These are phyloP conservation scores for Enteromius unitaeniatus DNA, from an alignment of 2,797 vertebrate genomes.

Conservation along the genomic window DNA sequence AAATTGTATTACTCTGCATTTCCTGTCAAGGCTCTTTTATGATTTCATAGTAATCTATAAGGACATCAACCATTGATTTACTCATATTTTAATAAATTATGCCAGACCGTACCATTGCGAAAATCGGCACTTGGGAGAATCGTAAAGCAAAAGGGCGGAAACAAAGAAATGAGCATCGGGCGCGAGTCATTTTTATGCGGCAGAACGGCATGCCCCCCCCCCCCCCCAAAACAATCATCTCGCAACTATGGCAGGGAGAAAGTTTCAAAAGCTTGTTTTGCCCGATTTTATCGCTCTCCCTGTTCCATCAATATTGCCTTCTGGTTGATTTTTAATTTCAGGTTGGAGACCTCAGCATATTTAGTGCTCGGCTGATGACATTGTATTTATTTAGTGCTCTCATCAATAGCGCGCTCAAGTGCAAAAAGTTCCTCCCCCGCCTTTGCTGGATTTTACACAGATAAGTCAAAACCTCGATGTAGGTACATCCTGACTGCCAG, in stretches of 20 bases:
- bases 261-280: slow-evolving; percentile 61
- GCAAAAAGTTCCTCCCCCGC: slow-evolving; percentile 29
- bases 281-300: slow-evolving; percentile 51
- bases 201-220: slow-evolving; percentile 46
- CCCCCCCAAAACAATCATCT: slow-evolving; percentile 52
- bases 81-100: slow-evolving; percentile 64
- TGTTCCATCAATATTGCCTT: slow-evolving; percentile 61
- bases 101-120: slow-evolving; percentile 56
- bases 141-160: slow-evolving; percentile 58
- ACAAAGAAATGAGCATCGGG: slow-evolving; percentile 51
- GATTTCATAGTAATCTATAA: slow-evolving; percentile 72
- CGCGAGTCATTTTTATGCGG: slow-evolving; percentile 42
- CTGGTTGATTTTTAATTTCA: slow-evolving; percentile 63
- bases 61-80: slow-evolving; percentile 67
- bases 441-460: slow-evolving; percentile 20
- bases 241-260: slow-evolving; percentile 34
- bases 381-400: slow-evolving; percentile 53
- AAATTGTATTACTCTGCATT: slow-evolving; percentile 74
- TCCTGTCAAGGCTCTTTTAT: slow-evolving; percentile 77
- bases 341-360: slow-evolving; percentile 57
- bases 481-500: neutral
- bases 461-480: slow-evolving; percentile 42
- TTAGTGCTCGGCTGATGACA: slow-evolving; percentile 56
- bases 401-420: slow-evolving; percentile 46
- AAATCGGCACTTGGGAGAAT: slow-evolving; percentile 52